Evolutionary conservation across 2,888 invertebrate species (phyloP), one percentile per base, ranked within the genome.

Genomic region (Leptinotarsa peninsularis): DNA sequence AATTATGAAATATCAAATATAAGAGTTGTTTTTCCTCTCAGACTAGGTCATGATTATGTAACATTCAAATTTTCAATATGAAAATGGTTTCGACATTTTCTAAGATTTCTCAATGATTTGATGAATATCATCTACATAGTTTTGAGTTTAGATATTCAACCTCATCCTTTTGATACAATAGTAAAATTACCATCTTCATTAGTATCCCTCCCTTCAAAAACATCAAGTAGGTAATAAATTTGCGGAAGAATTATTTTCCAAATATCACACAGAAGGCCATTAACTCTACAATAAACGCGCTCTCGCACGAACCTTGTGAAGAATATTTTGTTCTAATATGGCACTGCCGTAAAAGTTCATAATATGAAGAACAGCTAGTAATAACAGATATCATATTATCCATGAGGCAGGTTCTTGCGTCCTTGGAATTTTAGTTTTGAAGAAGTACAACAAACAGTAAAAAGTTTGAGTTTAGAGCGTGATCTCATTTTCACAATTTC

Each of bases 271-370:
- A 66, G 15, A 49, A 56, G 43, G n/a, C 71, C 68, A 71, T 71
- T 75, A 63, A 15, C n/a, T 67, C 49, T 71, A 5, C 14, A 71
- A 67, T 71, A 71, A 74, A 75, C 70, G 13, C 49, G 21, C 49
- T 23, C 71, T 50, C 50, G 27, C n/a, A 54, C 27, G 21, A 63
- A 63, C 43, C 43, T 33, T 43, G 33, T n/a, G 33, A 33, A 63
- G 63, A 17, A 63, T 63, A 43, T 63, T 33, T 63, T 17, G 17
- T 63, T 63, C 63, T 63, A n/a, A n/a, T 43, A 43, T 63, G 63
- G 27, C 5, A 63, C 63, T 63, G 27, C 63, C 63, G 33, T 63
- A 63, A 15, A 58, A 58, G 58, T 58, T 58, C 58, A 58, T 58
- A 58, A 15, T 23, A 58, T 58, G 58, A 58, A 58, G 58, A 58